Conservation (phyloP, 2,797 vertebrate species). For the Typhlichthys eigenmanni region DNA sequence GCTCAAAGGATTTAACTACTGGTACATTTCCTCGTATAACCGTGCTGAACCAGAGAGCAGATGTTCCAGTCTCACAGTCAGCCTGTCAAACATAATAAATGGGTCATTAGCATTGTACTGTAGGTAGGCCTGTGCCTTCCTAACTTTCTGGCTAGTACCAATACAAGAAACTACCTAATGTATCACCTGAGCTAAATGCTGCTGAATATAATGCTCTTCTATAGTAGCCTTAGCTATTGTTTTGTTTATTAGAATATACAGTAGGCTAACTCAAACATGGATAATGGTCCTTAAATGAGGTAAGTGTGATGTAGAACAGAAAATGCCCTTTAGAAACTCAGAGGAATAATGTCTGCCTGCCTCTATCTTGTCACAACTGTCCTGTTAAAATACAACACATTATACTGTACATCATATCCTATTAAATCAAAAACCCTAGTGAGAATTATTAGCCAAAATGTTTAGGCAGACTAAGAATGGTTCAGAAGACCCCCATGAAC, state of each 20-base stretch:
- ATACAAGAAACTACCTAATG: slow-evolving; percentile 40
- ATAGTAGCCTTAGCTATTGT: no score
- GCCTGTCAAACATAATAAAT: slow-evolving; percentile 60
- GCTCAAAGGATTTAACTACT: slow-evolving; percentile 23
- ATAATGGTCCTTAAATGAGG: neutral
- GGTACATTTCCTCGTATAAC: neutral
- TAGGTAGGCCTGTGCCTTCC: slow-evolving; percentile 20
- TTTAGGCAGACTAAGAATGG: no score
- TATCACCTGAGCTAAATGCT: slow-evolving; percentile 57
- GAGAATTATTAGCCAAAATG: no score
- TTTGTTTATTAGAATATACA: neutral
- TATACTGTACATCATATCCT: no score
- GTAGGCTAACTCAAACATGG: slow-evolving; percentile 1
- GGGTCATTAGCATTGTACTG: slow-evolving; percentile 53
- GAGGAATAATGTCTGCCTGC: no score
- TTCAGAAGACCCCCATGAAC: no score
- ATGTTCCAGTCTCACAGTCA: slow-evolving; percentile 38
- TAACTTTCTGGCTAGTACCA: slow-evolving; percentile 45
- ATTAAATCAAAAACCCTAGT: no score
- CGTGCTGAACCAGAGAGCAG: slow-evolving; percentile 27
- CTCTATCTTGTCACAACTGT: no score
- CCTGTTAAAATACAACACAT: no score
- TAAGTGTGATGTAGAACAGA: neutral
- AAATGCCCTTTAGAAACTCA: no score
- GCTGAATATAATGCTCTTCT: slow-evolving; percentile 35